Percentiles rank a stretch among this genome's conserved stretches.
These are phyloP conservation scores for Chaetoderma sp. DNA, from an alignment of 2,888 invertebrate species.

Conservation along the genomic window DNA sequence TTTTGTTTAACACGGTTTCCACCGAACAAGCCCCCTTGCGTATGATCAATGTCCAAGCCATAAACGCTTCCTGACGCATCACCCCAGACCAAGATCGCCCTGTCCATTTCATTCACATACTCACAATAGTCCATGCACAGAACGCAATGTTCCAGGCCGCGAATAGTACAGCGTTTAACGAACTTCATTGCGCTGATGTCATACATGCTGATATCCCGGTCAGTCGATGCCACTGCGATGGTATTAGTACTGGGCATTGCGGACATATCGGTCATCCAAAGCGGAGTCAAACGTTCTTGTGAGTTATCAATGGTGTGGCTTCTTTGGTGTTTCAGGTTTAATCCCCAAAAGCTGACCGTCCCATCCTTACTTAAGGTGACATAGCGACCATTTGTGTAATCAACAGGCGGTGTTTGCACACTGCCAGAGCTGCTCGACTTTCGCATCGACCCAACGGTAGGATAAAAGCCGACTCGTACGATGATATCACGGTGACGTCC, in stretches of 20 bases:
- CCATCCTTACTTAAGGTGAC: slow-evolving; percentile 84
- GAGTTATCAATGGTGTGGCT: slow-evolving; percentile 41
- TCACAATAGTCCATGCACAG: slow-evolving; percentile 77
- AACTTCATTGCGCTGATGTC: slow-evolving; percentile 76
- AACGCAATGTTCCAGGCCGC: slow-evolving; percentile 76
- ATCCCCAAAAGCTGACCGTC: slow-evolving; percentile 82
- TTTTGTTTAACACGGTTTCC: slow-evolving; percentile 38
- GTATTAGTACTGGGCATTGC: slow-evolving; percentile 83
- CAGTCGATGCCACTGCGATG: slow-evolving; percentile 82
- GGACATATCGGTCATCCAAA: slow-evolving; percentile 80
- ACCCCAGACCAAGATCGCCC: slow-evolving; percentile 79
- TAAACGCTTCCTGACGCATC: slow-evolving; percentile 78
- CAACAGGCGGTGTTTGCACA: slow-evolving; percentile 46
- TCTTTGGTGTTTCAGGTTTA: slow-evolving; percentile 75
- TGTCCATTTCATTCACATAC: slow-evolving; percentile 70
- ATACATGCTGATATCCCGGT: slow-evolving; percentile 82
- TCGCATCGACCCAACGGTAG: slow-evolving; percentile 30
- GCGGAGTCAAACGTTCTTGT: slow-evolving; percentile 73
- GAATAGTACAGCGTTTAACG: slow-evolving; percentile 72
- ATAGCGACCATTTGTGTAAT: slow-evolving; percentile 78
- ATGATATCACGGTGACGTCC: slow-evolving; percentile 78
- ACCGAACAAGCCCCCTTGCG: slow-evolving; percentile 49
- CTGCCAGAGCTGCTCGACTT: no score
- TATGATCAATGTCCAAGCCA: slow-evolving; percentile 43
- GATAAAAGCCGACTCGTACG: slow-evolving; percentile 65